Evolutionary conservation across 1,140 invertebrate species (phyloP).

Genomic region (Temnothorax nylanderi): DNA sequence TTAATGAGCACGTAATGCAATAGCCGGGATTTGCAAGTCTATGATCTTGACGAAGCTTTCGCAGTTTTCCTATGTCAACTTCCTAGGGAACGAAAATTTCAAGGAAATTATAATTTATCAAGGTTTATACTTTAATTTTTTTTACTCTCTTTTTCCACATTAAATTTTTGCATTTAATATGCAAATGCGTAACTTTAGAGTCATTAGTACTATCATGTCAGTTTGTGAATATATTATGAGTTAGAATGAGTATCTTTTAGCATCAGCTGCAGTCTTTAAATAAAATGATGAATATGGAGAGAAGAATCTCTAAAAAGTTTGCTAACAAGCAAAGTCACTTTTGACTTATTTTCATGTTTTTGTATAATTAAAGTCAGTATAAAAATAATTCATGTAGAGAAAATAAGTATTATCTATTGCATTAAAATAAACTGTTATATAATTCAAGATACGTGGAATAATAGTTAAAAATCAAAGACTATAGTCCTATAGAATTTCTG

Average conservation of each 20-base stretch:
- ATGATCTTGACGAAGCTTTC: slow-evolving; percentile 39
- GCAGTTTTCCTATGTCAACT: slow-evolving; percentile 31
- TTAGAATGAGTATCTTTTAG: not conserved
- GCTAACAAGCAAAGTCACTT: not conserved
- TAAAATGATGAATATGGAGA: not conserved
- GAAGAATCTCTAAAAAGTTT: not conserved
- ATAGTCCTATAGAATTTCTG: not conserved
- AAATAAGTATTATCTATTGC: not conserved
- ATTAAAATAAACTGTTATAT: not conserved
- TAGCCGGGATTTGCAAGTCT: slow-evolving; percentile 39
- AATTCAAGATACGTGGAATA: not conserved
- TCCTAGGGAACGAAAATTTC: not conserved
- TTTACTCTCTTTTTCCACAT: not conserved
- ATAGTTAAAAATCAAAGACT: not conserved
- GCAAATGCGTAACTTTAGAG: not conserved
- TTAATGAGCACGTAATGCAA: slow-evolving; percentile 44
- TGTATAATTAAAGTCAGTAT: not conserved
- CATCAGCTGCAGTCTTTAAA: not conserved
- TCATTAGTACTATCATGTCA: not conserved
- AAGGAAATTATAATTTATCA: slow-evolving; percentile 3
- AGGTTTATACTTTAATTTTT: not conserved
- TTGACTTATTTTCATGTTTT: not conserved
- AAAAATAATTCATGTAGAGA: not conserved
- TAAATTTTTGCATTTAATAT: not conserved
- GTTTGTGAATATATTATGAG: not conserved